Conservation (phyloP, 2,797 vertebrate genomes). For the Tragopan temminckii region DNA sequence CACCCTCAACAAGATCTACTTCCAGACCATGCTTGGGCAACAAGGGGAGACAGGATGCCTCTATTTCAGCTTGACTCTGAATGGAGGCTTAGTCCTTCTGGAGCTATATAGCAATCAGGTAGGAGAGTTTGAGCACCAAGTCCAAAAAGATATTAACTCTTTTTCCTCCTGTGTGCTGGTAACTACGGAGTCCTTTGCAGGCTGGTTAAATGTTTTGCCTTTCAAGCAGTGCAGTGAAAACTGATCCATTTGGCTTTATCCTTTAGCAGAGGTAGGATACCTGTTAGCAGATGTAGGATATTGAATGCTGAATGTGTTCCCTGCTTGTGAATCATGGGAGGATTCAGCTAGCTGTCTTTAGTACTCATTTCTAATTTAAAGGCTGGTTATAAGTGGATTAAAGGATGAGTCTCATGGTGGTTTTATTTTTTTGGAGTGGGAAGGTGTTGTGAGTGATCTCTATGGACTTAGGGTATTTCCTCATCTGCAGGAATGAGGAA, state of each 20-base stretch:
- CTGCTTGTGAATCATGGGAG: constrained; percentile 2
- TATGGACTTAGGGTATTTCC: not conserved
- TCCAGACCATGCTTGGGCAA: not conserved
- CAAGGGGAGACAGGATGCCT: fast-evolving
- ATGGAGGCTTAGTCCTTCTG: not conserved
- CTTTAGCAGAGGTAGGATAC: not conserved
- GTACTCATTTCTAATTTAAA: constrained; percentile 31
- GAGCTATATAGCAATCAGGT: not conserved
- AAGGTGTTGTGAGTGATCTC: not conserved
- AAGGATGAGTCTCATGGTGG: not conserved
- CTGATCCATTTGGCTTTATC: not conserved
- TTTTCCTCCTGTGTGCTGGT: not conserved
- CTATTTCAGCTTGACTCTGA: not conserved
- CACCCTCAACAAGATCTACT: not conserved
- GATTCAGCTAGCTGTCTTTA: not conserved
- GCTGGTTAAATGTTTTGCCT: not conserved
- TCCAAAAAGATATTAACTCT: not conserved
- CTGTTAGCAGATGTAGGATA: not conserved
- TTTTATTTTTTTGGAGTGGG: fast-evolving
- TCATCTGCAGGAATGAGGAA: not conserved
- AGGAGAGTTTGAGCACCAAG: not conserved
- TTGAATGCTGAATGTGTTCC: not conserved
- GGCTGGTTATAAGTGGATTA: not conserved
- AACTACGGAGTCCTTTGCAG: not conserved
- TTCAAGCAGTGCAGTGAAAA: constrained; percentile 4